phyloP scores from a whole-genome alignment of 2,113 vertebrate species.

The Thamnaconus septentrionalis region DNA sequence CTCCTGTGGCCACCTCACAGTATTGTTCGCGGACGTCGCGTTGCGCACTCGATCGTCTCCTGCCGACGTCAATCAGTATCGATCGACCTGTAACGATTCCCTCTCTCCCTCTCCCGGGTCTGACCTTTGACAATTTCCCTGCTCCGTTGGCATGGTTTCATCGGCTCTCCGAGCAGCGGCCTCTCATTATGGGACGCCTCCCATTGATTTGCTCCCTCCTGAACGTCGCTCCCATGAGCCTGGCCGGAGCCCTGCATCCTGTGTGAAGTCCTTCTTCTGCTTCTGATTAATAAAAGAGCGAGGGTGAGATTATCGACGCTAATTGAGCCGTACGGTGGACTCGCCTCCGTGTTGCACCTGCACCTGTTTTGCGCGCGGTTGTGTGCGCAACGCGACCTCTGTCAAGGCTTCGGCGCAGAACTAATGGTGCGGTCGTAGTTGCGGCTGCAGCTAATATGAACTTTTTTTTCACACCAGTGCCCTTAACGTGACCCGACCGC shows the following conservation, averaged over 20 bases:
- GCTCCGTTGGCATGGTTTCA: conserved; percentile 65
- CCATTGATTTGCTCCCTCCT: conserved; percentile 30
- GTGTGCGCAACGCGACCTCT: conserved; percentile 26
- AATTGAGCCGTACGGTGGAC: conserved; percentile 5
- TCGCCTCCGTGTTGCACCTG: conserved; percentile 37
- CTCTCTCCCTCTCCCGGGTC: conserved; percentile 1
- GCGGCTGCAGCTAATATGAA: conserved; percentile 55
- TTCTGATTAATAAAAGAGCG: too few relatives aligned
- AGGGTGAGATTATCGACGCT: too few relatives aligned
- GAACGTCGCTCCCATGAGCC: conserved; percentile 5
- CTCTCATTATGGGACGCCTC: conserved; percentile 38
- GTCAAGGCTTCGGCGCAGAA: conserved; percentile 24
- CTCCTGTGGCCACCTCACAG: too few relatives aligned
- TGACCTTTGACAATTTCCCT: conserved; percentile 72
- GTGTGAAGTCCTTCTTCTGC: conserved; percentile 14
- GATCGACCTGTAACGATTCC: conserved; percentile 26
- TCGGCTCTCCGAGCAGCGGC: conserved; percentile 46
- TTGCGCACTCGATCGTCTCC: too few relatives aligned
- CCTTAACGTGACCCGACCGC: conserved; percentile 52
- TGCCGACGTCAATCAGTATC: not conserved
- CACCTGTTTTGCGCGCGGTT: not conserved
- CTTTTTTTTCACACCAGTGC: conserved; percentile 46
- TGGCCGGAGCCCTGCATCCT: conserved; percentile 41
- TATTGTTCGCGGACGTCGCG: too few relatives aligned
- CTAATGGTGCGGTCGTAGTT: conserved; percentile 49